phyloP scores from a whole-genome alignment of 2,797 vertebrate genomes.

The Poliocrania exsul region DNA sequence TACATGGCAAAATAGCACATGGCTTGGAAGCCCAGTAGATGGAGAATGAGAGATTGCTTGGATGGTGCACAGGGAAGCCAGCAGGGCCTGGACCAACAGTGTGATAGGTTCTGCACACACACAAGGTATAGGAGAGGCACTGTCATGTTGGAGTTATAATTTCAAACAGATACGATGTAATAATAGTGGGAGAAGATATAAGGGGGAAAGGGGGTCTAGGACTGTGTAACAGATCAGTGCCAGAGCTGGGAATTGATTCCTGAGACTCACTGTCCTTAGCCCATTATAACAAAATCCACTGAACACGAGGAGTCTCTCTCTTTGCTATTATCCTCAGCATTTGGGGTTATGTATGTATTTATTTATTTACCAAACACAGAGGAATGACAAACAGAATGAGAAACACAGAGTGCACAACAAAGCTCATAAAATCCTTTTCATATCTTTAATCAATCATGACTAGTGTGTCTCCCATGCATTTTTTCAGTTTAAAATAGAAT shows the following conservation, averaged over 20 bases:
- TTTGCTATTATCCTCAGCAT: neutral
- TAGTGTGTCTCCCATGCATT: constrained; percentile 64
- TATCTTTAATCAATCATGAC: constrained; percentile 76
- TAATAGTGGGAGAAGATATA: neutral
- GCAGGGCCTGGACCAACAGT: neutral
- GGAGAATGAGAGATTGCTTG: neutral
- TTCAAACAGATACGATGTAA: neutral
- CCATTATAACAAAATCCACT: neutral
- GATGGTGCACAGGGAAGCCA: neutral
- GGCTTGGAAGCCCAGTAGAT: neutral
- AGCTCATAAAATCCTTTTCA: constrained; percentile 66
- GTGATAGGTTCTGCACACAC: neutral
- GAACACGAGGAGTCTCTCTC: neutral
- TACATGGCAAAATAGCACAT: neutral
- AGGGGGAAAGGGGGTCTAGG: neutral
- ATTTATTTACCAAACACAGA: constrained; percentile 38
- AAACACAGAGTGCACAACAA: neutral
- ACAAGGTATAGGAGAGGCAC: neutral
- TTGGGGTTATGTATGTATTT: constrained; percentile 22
- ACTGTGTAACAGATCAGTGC: neutral
- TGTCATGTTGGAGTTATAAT: neutral
- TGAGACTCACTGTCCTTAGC: neutral
- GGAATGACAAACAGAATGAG: constrained; percentile 29
- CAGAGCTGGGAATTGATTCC: neutral
- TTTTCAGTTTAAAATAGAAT: constrained; percentile 72